Conservation (phyloP, 2,797 vertebrate species). For the Sebastes matsubarae region DNA sequence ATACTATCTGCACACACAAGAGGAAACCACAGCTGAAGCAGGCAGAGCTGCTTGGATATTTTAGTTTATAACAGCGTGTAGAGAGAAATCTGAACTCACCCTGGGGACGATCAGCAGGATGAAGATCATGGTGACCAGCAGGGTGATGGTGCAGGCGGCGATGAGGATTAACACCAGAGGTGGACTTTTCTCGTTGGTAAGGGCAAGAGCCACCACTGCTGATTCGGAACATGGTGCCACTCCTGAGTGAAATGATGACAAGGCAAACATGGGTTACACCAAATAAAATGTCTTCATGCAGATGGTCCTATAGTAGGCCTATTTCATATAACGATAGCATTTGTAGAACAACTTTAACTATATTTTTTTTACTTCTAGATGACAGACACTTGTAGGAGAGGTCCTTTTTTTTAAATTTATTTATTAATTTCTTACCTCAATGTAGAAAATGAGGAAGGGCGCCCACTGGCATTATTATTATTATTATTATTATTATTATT, state of each 20-base stretch:
- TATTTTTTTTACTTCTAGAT: neutral
- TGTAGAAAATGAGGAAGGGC: no score
- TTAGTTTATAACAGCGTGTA: neutral
- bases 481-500: no score
- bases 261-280: neutral
- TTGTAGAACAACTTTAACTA: neutral
- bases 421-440: no score
- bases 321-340: neutral
- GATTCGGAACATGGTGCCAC: neutral
- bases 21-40: neutral
- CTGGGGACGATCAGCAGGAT: neutral
- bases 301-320: neutral
- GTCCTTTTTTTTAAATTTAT: no score
- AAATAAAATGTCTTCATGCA: neutral
- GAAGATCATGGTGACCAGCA: neutral
- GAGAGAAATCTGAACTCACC: conserved; percentile 27
- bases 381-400: neutral
- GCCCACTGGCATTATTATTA: no score
- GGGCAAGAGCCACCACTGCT: fast-evolving
- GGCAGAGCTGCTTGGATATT: neutral
- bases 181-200: fast-evolving
- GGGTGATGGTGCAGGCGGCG: neutral
- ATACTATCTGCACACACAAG: neutral
- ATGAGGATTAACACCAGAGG: neutral
- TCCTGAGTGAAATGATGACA: neutral